phyloP scores from a whole-genome alignment of 2,888 invertebrate species.

The Syritta pipiens region DNA sequence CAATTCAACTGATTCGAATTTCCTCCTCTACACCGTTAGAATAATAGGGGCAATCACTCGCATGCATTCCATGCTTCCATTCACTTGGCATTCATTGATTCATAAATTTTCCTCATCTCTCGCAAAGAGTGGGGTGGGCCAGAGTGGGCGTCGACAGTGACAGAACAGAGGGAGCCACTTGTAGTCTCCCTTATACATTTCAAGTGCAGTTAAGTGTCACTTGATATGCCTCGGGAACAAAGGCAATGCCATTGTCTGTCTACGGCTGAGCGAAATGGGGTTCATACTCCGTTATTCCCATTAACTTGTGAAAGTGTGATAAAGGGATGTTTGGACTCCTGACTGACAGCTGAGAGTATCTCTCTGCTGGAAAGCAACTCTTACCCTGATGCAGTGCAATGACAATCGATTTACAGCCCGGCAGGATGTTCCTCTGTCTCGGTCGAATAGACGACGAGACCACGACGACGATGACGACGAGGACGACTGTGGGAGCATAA shows the following conservation, averaged over 20 bases:
- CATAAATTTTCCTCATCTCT: constrained; percentile 17
- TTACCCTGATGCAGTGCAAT: constrained; percentile 2
- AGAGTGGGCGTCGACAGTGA: constrained; percentile 8
- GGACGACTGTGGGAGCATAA: too few species aligned
- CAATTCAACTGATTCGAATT: constrained; percentile 26
- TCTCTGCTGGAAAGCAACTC: constrained; percentile 14
- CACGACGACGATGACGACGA: too few species aligned
- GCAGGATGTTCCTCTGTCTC: constrained; percentile 22
- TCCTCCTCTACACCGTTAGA: constrained; percentile 6
- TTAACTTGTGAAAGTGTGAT: constrained; percentile 40
- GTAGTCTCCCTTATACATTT: constrained; percentile 30
- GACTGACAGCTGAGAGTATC: constrained; percentile 38
- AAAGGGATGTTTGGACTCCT: constrained; percentile 50
- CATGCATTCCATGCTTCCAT: constrained; percentile 33
- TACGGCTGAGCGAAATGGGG: constrained; percentile 2
- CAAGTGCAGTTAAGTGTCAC: constrained; percentile 55
- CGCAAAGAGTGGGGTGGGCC: neutral
- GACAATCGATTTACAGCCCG: constrained; percentile 19
- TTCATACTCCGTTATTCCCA: constrained; percentile 19
- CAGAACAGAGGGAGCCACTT: constrained; percentile 16
- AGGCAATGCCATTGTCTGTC: constrained; percentile 18
- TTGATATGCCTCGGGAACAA: constrained; percentile 48
- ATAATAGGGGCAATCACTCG: constrained; percentile 35
- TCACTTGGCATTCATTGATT: constrained; percentile 46
- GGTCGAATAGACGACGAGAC: neutral